Evolutionary conservation across 1,140 invertebrate genomes (phyloP).

Genomic region (Scaptodrosophila lebanonensis): DNA sequence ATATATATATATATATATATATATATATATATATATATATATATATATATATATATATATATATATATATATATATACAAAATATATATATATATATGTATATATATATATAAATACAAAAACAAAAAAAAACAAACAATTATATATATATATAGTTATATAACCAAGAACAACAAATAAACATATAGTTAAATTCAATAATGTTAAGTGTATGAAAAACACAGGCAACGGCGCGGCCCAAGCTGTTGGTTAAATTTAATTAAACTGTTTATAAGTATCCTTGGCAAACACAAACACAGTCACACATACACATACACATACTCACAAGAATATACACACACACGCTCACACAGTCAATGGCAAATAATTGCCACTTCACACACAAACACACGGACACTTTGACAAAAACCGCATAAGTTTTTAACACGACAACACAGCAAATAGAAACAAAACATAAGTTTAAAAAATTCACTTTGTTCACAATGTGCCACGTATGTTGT

Average conservation of each 20-base stretch:
- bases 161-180: slow-evolving; percentile 74
- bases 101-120: slow-evolving; percentile 26
- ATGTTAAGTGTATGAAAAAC: slow-evolving; percentile 50
- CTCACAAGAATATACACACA: slow-evolving; percentile 18
- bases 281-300: slow-evolving; percentile 28
- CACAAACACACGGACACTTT: slow-evolving; percentile 18
- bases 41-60: slow-evolving; percentile 41
- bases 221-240: slow-evolving; percentile 27
- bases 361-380: slow-evolving; percentile 21
- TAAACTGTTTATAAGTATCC: slow-evolving; percentile 68
- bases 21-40: slow-evolving; percentile 36
- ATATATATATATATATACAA: slow-evolving; percentile 30
- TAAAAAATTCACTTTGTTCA: slow-evolving; percentile 50
- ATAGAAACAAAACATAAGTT: slow-evolving; percentile 42
- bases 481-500: slow-evolving; percentile 42
- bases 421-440: slow-evolving; percentile 33
- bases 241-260: slow-evolving; percentile 55
- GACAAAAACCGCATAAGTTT: slow-evolving; percentile 49
- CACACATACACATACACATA: slow-evolving; percentile 24
- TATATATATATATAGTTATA: slow-evolving; percentile 58
- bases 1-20: slow-evolving; percentile 42
- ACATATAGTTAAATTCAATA: slow-evolving; percentile 75
- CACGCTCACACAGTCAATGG: neutral
- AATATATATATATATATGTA: slow-evolving; percentile 19
- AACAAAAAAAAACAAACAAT: neutral